Evolutionary conservation across 2,888 invertebrate genomes (phyloP), one percentile per base, ranked within the genome.

Genomic region (Altica lythri): DNA sequence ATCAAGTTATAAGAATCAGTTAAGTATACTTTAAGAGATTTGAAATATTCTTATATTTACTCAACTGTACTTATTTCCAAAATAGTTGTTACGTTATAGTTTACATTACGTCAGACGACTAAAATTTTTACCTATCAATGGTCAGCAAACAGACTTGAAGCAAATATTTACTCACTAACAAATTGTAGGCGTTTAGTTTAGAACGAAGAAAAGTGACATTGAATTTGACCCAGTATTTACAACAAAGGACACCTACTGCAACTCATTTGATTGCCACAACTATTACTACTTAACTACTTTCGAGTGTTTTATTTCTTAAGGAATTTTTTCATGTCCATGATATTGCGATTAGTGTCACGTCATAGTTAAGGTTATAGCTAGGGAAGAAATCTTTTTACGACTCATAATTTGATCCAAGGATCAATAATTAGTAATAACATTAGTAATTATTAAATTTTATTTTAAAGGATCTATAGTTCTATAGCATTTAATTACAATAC

Each of bases 211-310:
- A 42, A 49, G 32, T 49, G 49, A 42, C 49, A 49, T 49, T 49
- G 49, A 49, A 49, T 40, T 40, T 49, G 49, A 49, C 49, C 49
- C 49, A 49, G 49, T 49, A 49, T 49, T 40, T 16, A 45, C 45
- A 22, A 49, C 49, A 49, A 49, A 49, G 49, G 40, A 49, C 49
- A 49, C 49, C 49, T 49, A 49, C 40, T 40, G 49, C 25, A 32
- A n/a, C 17, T 45, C 30, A 32, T 22, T 32, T 19, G 49, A 40
- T 49, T 40, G 40, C 49, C 40, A 32, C 40, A 49, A 18, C 22
- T 25, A n/a, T n/a, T n/a, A 32, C 19, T 14, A 25, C 17, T 30
- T 45, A 45, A 45, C 32, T 45, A 45, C 45, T 45, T 49, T 42
- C 49, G 13, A 22, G 32, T 42, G 40, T 48, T 48, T 37, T 29